Conservation (phyloP, 2,888 invertebrate species). For the Dynastes tityus region DNA sequence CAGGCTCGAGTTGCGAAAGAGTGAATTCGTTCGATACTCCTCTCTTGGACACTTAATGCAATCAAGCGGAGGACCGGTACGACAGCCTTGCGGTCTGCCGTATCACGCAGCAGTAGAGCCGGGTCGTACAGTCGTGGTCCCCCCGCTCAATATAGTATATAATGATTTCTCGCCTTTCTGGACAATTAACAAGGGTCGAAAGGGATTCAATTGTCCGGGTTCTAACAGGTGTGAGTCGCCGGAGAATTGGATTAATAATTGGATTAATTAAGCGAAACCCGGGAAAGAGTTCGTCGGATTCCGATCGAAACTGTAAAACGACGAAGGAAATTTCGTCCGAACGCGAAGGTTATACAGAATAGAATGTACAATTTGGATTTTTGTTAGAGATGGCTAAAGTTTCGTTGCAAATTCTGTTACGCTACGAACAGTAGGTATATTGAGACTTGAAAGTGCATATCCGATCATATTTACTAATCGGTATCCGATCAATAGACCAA, state of each 20-base stretch:
- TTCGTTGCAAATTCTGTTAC: not conserved
- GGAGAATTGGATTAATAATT: conserved; percentile 64
- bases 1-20: conserved; percentile 11
- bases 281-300: conserved; percentile 12
- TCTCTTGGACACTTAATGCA: conserved; percentile 32
- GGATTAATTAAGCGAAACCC: conserved; percentile 46
- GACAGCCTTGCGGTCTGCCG: conserved; percentile 67
- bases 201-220: conserved; percentile 70
- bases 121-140: conserved; percentile 41
- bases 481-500: no score
- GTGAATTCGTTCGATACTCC: conserved; percentile 18
- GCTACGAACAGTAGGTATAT: no score
- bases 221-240: conserved; percentile 69
- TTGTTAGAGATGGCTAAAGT: not conserved
- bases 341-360: not conserved
- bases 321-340: not conserved
- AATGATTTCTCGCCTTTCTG: conserved; percentile 70
- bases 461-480: no score
- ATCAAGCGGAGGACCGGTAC: conserved; percentile 40
- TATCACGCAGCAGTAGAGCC: conserved; percentile 62
- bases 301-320: conserved; percentile 16
- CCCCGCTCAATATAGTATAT: conserved; percentile 58
- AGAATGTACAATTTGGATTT: conserved; percentile 3
- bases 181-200: conserved; percentile 71
- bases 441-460: no score